Base-by-base conservation (phyloP, 2,797 vertebrate genomes). In the Gephyroberyx darwinii region DNA sequence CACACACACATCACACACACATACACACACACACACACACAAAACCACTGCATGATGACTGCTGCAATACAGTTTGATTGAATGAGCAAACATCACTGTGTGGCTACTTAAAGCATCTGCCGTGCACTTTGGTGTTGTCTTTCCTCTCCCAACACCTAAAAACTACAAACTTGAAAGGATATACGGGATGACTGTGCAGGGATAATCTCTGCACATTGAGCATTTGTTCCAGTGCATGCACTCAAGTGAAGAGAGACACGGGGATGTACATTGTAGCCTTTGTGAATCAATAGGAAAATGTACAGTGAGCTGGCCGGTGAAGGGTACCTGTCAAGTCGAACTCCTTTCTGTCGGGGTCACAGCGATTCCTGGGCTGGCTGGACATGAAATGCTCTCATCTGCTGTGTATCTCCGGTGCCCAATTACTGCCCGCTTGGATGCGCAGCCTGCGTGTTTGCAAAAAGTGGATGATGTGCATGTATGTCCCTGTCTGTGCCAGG, bases 331-430 rank as follows among this genome's bases (percentile, higher is more conserved):
- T 91, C 90, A 90, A 87, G 89, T 90, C 86, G 91, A 90, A 91
- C 91, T 93, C 87, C 87, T 90, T 78, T 78, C 90, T 81, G 92
- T 87, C 86, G 91, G 93, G 94, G 92, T 93, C 93, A 94, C 90
- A 83, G 83, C 80, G 91, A 86, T 86, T 88, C 89, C 89, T 80
- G 86, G 75, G 67, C 89, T 84, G 89, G 84, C 84, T 90, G 89
- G 84, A 89, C 91, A 91, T 91, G 88, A 90, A 92, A 91, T 82
- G 88, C 84, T 86, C 81, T 90, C 89, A 90, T 86, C 86, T 74
- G 85, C 62, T 74, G 84, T 72, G 71, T 85, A 73, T 77, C 86
- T 84, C 81, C 58, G 77, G 75, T 84, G 81, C 71, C 87, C 91
- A 90, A 88, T 92, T 90, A 88, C 89, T 86, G 86, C 80, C 87